Evolutionary conservation across 2,113 vertebrate species (phyloP), one percentile per base, ranked within the genome.

Genomic region (Phasianus colchicus): DNA sequence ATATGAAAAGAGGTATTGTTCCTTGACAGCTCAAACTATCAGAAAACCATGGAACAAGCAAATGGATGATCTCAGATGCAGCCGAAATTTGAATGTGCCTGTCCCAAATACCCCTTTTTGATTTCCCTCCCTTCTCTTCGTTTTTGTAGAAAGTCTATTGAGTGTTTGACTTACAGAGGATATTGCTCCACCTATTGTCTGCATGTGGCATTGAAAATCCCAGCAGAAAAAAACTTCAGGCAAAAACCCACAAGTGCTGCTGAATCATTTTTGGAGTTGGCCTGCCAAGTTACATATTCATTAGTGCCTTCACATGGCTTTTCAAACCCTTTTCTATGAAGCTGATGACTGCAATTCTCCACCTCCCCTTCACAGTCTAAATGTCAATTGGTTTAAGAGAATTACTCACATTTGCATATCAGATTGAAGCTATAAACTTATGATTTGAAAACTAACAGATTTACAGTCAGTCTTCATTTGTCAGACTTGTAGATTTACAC

Each of bases 401-500:
- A 95, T 97, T 97, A 96, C 50, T 93, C 77, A 85, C 24, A 70
- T 86, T 90, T 67, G 78, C 92, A 88, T 96, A 96, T 94, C 94
- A 96, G 87, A 95, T 91, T 73, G 47, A 93, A 97, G 93, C 95
- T 91, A 85, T 93, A 90, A 96, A 96, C 85, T 95, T 93, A 47
- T 27, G 72, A 93, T 95, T 92, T 96, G 87, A 95, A 95, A 86
- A 93, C 90, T 95, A 96, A 97, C 58, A 89, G 80, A 81, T 89
- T 97, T 96, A 92, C 50, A 94, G 96, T 97, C 97, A 95, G 87
- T 81, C 74, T 90, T 83, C 58, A 96, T 97, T 96, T 96, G 75
- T 52, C 72, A 95, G 65, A 45, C 93, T 87, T 85, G 60, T 52
- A 32, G 30, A 74, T 86, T 94, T 82, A 90, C 45, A 54, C 70